Conservation (phyloP, 2,113 vertebrate species). For the Hypanus sabinus region DNA sequence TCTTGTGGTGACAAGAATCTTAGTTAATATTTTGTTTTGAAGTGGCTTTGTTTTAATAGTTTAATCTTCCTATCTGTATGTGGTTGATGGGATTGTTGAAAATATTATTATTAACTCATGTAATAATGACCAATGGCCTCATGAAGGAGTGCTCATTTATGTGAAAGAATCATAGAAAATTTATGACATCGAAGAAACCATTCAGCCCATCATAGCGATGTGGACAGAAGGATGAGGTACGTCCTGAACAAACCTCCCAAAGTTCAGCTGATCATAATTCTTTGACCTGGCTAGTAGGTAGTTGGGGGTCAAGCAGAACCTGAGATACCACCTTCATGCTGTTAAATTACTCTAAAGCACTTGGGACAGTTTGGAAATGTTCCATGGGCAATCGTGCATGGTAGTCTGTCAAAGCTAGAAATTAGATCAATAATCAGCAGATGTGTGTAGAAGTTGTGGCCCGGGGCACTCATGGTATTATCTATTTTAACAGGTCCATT, state of each 20-base stretch:
- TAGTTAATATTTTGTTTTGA: constrained; percentile 3
- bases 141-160: not conserved
- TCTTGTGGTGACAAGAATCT: constrained; percentile 17
- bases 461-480: not conserved
- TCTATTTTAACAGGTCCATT: not conserved
- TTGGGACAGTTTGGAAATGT: not conserved
- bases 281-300: not conserved
- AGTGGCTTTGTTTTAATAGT: not conserved
- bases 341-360: not conserved
- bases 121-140: not conserved
- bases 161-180: no score
- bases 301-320: not conserved
- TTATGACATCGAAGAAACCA: no score
- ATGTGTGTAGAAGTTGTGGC: not conserved
- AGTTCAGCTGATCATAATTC: not conserved
- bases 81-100: not conserved
- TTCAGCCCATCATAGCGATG: not conserved
- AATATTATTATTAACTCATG: not conserved
- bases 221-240: not conserved
- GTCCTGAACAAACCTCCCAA: not conserved
- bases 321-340: not conserved
- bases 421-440: not conserved
- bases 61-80: not conserved
- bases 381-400: not conserved
- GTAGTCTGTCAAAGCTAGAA: not conserved